Evolutionary conservation across 1,140 invertebrate genomes (phyloP).

Genomic region (Radopholus similis): DNA sequence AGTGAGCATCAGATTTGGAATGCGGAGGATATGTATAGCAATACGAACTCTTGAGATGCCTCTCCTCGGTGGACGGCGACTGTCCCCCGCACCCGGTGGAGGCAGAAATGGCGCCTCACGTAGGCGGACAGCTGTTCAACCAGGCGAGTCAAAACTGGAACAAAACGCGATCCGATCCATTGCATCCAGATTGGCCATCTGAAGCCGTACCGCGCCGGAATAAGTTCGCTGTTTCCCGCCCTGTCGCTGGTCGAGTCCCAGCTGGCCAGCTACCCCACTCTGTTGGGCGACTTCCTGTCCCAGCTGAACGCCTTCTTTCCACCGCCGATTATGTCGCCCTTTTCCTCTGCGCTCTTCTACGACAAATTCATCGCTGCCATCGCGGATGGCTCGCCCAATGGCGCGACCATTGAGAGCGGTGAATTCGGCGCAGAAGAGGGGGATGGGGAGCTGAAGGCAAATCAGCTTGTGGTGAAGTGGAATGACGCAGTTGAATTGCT

Average conservation of each 20-base stretch:
- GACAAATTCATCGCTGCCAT: constrained; percentile 7
- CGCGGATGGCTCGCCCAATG: background rate
- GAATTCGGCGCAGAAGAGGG: background rate
- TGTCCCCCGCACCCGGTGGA: constrained; percentile 13
- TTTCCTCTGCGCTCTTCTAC: background rate
- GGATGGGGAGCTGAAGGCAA: background rate
- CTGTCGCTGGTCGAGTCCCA: constrained; percentile 6
- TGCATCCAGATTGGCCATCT: constrained; percentile 1
- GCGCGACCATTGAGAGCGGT: background rate
- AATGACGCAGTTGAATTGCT: constrained; percentile 1
- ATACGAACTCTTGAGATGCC: background rate
- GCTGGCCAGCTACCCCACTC: background rate
- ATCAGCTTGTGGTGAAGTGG: background rate
- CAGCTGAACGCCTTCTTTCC: constrained; percentile 5
- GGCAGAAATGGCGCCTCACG: constrained; percentile 10
- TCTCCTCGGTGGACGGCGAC: background rate
- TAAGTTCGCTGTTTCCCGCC: constrained; percentile 2
- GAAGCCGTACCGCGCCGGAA: constrained; percentile 3
- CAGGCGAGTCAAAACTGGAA: background rate
- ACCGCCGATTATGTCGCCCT: background rate
- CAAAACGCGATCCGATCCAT: background rate
- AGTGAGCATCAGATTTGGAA: background rate
- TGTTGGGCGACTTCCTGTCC: constrained; percentile 9
- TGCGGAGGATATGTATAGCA: background rate
- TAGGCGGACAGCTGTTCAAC: constrained; percentile 6